A percentile compares a stretch with the other conserved stretches of the same genome.
Evolutionary conservation across 2,797 vertebrate genomes (phyloP).

Genomic region (Schizothorax lantsangensis): DNA sequence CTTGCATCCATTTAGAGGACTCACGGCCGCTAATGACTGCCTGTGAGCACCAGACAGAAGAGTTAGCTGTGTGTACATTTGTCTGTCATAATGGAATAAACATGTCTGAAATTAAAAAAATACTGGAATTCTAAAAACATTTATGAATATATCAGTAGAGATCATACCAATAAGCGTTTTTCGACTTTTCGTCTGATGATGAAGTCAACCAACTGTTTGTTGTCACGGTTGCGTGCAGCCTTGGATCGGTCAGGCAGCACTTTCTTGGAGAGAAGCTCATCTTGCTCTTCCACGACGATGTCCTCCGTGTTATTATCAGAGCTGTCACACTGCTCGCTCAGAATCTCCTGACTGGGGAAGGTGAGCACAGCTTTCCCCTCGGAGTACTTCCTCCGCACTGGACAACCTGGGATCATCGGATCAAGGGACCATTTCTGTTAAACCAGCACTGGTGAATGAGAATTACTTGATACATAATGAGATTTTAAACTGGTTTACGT

Average conservation of each 20-base stretch:
- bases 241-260: conserved; percentile 88
- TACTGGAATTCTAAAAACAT: neutral
- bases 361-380: conserved; percentile 70
- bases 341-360: conserved; percentile 71
- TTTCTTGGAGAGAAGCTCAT: conserved; percentile 72
- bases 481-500: neutral
- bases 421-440: conserved; percentile 5
- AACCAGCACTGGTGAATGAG: neutral
- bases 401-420: conserved; percentile 78
- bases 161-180: conserved; percentile 80
- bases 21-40: conserved; percentile 84
- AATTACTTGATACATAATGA: neutral
- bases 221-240: conserved; percentile 88
- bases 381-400: conserved; percentile 81
- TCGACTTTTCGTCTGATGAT: conserved; percentile 88
- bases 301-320: conserved; percentile 59
- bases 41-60: conserved; percentile 56
- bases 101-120: neutral
- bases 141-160: neutral
- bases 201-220: conserved; percentile 88
- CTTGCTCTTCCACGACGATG: conserved; percentile 60
- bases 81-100: neutral
- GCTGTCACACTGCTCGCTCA: conserved; percentile 43
- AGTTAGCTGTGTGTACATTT: neutral
- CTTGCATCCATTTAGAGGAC: conserved; percentile 85